These are phyloP conservation scores for Parapsyche elsis DNA, from an alignment of 1,140 invertebrate species.

Conservation along the genomic window DNA sequence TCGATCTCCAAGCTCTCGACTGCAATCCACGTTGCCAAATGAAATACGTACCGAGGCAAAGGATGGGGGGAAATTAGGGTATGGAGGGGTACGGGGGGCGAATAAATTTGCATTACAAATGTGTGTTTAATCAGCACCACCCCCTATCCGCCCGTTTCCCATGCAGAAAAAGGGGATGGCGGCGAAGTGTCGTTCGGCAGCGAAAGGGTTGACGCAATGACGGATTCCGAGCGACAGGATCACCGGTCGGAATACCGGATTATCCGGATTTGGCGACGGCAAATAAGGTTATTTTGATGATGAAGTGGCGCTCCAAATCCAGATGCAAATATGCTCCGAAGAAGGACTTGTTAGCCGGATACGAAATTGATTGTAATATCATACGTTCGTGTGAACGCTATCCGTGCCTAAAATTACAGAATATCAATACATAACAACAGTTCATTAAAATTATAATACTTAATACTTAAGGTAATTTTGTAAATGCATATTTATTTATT, in stretches of 20 bases:
- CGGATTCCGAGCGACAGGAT: not conserved
- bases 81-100: not conserved
- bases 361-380: too few relatives aligned
- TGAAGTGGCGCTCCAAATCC: not conserved
- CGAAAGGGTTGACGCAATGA: not conserved
- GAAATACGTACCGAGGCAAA: not conserved
- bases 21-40: not conserved
- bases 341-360: too few relatives aligned
- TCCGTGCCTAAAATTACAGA: too few relatives aligned
- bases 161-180: conserved; percentile 24
- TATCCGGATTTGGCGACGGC: not conserved
- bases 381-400: too few relatives aligned
- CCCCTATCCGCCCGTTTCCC: not conserved
- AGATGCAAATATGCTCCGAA: too few relatives aligned
- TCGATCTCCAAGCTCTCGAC: not conserved
- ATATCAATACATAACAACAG: too few relatives aligned
- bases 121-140: conserved; percentile 23
- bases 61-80: too few relatives aligned
- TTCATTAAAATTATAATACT: too few relatives aligned
- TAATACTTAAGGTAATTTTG: too few relatives aligned
- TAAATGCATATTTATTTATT: too few relatives aligned
- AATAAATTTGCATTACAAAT: conserved; percentile 41
- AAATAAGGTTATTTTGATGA: not conserved
- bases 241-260: not conserved
- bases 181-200: not conserved